These are phyloP conservation scores for Callorhinus ursinus DNA, from an alignment of 2,113 vertebrate species.

Conservation along the genomic window DNA sequence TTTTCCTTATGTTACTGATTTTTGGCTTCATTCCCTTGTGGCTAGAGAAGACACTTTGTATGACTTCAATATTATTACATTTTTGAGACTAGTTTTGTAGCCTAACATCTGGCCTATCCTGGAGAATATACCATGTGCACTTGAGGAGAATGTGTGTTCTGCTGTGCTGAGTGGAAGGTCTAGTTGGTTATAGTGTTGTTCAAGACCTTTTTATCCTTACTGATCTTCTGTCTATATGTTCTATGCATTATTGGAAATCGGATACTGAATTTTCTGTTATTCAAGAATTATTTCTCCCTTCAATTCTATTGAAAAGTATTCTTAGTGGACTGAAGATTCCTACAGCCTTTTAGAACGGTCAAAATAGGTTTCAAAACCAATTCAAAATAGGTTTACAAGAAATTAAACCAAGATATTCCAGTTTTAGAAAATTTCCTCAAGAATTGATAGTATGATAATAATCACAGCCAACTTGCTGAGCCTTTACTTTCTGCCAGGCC, in stretches of 20 bases:
- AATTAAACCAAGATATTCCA: background rate
- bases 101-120: background rate
- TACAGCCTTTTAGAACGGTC: background rate
- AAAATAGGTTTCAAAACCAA: background rate
- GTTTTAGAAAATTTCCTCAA: background rate
- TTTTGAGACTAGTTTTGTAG: slow-evolving; percentile 4
- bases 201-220: background rate
- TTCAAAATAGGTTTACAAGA: background rate
- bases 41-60: background rate
- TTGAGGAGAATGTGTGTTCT: background rate
- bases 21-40: background rate
- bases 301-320: background rate
- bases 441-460: background rate
- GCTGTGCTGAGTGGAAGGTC: background rate
- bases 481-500: background rate
- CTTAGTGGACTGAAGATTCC: background rate
- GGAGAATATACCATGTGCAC: background rate
- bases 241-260: background rate
- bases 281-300: background rate
- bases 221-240: background rate
- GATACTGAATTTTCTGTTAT: background rate
- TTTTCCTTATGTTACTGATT: slow-evolving; percentile 4
- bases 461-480: background rate
- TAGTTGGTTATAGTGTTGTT: background rate
- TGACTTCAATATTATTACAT: slow-evolving; percentile 39